These are phyloP conservation scores for Ridgeia piscesae DNA, from an alignment of 1,140 invertebrate genomes.

Conservation along the genomic window DNA sequence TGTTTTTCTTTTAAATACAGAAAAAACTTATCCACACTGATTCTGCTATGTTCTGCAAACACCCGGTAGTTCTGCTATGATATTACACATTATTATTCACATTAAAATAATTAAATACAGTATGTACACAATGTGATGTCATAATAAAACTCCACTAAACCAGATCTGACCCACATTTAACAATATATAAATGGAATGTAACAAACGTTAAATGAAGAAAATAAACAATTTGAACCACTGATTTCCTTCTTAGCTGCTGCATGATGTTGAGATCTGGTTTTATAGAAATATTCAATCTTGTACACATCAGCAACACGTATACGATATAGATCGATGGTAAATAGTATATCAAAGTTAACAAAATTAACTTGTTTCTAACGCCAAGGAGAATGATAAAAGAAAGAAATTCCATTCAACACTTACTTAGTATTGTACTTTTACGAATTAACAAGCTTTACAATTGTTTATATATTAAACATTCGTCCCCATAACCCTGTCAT, in stretches of 20 bases:
- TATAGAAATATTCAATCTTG: not conserved
- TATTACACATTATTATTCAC: not conserved
- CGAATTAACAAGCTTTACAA: not conserved
- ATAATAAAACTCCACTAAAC: not conserved
- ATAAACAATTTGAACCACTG: not conserved
- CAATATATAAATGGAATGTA: constrained; percentile 2
- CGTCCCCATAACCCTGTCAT: not conserved
- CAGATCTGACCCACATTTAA: not conserved
- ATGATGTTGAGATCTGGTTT: not conserved
- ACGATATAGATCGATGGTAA: not conserved
- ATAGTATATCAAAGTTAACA: not conserved
- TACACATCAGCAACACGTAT: not conserved
- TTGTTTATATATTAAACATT: not conserved
- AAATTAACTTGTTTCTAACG: not conserved
- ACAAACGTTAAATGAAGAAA: not conserved
- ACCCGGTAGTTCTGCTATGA: not conserved
- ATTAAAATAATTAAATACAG: not conserved
- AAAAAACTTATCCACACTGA: not conserved
- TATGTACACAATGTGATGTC: not conserved
- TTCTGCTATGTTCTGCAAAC: not conserved
- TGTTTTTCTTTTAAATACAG: not conserved
- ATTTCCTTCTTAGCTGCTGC: not conserved
- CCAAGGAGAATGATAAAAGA: not conserved
- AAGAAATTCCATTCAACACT: not conserved
- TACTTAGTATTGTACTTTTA: not conserved